Evolutionary conservation across 2,113 vertebrate species (phyloP).

Genomic region (Gymnorhina tibicen): DNA sequence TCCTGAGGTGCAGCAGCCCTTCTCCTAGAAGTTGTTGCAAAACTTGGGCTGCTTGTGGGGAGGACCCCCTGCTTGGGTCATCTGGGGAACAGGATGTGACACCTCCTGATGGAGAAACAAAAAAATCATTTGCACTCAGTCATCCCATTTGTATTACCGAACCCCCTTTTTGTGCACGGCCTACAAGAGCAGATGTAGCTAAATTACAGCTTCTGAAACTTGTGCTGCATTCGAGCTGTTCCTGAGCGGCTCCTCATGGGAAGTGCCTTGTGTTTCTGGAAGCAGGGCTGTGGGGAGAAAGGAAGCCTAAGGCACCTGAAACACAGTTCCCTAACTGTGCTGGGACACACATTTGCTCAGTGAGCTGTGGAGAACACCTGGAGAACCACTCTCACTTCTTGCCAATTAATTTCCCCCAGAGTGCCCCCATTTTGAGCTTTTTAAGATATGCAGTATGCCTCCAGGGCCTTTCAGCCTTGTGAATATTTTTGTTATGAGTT

Average conservation of each 20-base stretch:
- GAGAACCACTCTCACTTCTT: neutral
- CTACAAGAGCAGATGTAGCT: neutral
- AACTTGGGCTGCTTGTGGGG: neutral
- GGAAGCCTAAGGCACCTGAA: neutral
- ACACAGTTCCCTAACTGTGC: neutral
- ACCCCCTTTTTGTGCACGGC: neutral
- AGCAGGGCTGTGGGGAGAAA: neutral
- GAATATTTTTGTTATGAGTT: neutral
- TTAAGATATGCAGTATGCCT: neutral
- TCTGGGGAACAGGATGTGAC: neutral
- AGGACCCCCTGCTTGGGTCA: accelerated
- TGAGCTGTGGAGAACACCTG: neutral
- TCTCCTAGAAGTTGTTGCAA: neutral
- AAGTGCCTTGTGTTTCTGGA: neutral
- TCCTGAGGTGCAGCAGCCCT: neutral
- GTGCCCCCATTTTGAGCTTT: neutral
- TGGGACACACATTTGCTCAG: neutral
- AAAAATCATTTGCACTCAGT: neutral
- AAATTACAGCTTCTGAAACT: neutral
- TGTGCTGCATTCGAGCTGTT: accelerated
- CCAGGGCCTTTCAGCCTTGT: neutral
- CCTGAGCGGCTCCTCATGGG: neutral
- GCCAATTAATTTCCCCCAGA: neutral
- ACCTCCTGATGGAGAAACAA: neutral
- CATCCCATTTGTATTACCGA: neutral